phyloP scores from a whole-genome alignment of 2,888 invertebrate genomes.

The Acronicta leporina region DNA sequence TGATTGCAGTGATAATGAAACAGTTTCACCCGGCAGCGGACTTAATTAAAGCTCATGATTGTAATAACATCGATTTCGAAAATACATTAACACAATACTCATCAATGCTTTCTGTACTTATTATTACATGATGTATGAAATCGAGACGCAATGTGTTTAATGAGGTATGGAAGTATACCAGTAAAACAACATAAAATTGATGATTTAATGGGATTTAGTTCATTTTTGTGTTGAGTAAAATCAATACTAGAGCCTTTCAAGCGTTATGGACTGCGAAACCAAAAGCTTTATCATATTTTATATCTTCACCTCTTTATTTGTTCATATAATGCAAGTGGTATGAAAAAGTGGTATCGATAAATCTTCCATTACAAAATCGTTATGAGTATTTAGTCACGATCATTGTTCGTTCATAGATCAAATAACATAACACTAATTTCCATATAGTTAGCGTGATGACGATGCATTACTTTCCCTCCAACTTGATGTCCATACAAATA shows the following conservation, averaged over 20 bases:
- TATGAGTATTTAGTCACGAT: slow-evolving; percentile 58
- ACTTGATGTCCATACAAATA: slow-evolving; percentile 25
- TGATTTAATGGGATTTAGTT: too few relatives aligned
- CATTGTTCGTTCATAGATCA: slow-evolving; percentile 52
- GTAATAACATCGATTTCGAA: slow-evolving; percentile 21
- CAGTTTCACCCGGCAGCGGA: slow-evolving; percentile 7
- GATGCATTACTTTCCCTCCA: slow-evolving; percentile 53
- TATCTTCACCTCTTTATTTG: too few relatives aligned
- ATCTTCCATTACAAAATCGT: slow-evolving; percentile 57
- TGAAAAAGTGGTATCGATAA: slow-evolving; percentile 40
- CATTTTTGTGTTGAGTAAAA: background rate
- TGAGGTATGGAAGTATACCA: slow-evolving; percentile 1
- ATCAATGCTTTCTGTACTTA: slow-evolving; percentile 1
- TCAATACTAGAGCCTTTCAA: background rate
- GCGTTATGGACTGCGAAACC: background rate
- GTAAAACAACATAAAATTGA: background rate
- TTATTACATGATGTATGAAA: slow-evolving; percentile 7
- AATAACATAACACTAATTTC: slow-evolving; percentile 55
- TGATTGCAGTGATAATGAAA: slow-evolving; percentile 23
- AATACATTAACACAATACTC: slow-evolving; percentile 2
- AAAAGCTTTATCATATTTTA: background rate
- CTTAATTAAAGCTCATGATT: slow-evolving; percentile 23
- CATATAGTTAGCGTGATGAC: slow-evolving; percentile 59
- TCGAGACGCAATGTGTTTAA: background rate
- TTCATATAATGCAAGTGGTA: background rate